Base-by-base conservation (phyloP, 2,113 vertebrate genomes). In the Chaetops frenatus region DNA sequence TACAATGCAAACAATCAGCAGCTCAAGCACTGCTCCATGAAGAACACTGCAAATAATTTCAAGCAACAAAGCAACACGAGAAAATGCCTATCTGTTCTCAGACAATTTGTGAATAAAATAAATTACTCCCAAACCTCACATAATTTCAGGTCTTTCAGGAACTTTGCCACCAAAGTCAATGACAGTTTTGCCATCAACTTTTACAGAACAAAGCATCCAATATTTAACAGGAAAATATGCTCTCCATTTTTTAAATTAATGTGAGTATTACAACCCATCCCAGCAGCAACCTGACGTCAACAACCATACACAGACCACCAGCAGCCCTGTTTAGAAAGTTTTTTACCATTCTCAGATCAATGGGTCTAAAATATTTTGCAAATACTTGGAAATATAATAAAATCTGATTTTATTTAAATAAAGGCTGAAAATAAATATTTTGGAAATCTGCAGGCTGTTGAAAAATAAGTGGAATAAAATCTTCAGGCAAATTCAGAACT, bases 11-110 rank as follows among this genome's bases (percentile, higher is more conserved):
- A 96, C 94, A 97, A 86, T 81, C 93, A 81, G 79, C 90, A 94
- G 94, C 94, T 90, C 92, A 78, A 96, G 93, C 85, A 57, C 64
- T 67, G 86, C 92, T 83, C 82, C 88, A 88, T 88, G 92, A 97
- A 96, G 94, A 96, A 92, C 94, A 94, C 82, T 96, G 94, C 95
- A 96, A 96, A 97, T 93, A 93, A 96, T 93, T 93, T 86, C 0
- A 6, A 96, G 79, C 92, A 86, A 96, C 92, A 94, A 95, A 95
- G 94, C 85, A 81, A 95, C 87, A 86, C 24, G 64, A 90, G 94
- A 93, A 93, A 97, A 93, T 56, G 93, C 88, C 94, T 95, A 93
- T 95, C 95, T 96, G 86, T 84, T 94, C 88, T 56, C 90, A 74
- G 81, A 90, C 50, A 71, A 90, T 88, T 96, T 93, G 93, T 83